A percentile compares a stretch with the other conserved stretches of the same genome.
Conservation (phyloP, 2,888 invertebrate species). For the Acrobasis suavella region DNA sequence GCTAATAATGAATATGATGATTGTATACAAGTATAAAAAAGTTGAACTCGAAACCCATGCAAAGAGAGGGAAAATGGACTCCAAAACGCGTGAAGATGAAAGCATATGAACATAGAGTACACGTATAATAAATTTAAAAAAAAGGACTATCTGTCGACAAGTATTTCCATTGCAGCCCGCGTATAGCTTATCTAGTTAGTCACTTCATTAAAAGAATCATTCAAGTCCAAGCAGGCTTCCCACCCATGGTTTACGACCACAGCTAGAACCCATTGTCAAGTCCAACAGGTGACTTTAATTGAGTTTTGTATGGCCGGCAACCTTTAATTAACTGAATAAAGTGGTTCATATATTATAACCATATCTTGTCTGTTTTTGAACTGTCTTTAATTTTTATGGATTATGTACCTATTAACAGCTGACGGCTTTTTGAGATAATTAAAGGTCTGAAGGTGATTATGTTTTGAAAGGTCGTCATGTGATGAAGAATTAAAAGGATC, state of each 20-base stretch:
- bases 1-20: too few species aligned
- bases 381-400: not conserved
- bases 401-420: not conserved
- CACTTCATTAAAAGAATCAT: conserved; percentile 67
- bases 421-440: not conserved
- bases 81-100: too few species aligned
- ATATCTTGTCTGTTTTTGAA: conserved; percentile 16
- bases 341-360: conserved; percentile 34
- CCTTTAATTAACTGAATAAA: conserved; percentile 40
- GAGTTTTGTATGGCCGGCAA: conserved; percentile 44
- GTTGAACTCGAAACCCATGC: too few species aligned
- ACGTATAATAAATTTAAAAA: conserved; percentile 34
- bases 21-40: too few species aligned
- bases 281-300: conserved; percentile 62
- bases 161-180: conserved; percentile 20
- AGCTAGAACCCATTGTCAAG: conserved; percentile 56
- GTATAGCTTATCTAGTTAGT: conserved; percentile 36
- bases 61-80: too few species aligned
- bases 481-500: not conserved
- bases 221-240: conserved; percentile 46
- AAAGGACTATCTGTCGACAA: conserved; percentile 8
- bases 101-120: too few species aligned
- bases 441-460: not conserved
- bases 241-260: conserved; percentile 49
- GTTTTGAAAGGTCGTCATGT: not conserved